Evolutionary conservation across 2,113 vertebrate species (phyloP).

Genomic region (Stegostoma tigrinum): DNA sequence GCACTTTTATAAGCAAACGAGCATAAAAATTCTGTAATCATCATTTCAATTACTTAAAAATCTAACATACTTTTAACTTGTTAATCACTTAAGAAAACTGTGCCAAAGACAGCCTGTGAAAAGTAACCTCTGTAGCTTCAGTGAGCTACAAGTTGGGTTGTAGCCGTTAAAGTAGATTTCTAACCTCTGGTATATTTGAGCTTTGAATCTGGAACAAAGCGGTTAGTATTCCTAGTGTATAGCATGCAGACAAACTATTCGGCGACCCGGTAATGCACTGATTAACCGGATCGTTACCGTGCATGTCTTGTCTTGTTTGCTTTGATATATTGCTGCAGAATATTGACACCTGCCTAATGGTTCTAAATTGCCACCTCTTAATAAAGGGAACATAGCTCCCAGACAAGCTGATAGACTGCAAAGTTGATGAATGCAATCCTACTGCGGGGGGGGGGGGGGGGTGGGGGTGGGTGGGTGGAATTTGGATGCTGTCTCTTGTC

Average conservation of each 20-base stretch:
- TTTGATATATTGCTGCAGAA: conserved; percentile 55
- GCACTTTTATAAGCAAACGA: background rate
- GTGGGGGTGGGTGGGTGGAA: conserved; percentile 56
- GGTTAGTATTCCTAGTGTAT: background rate
- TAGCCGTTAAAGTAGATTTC: background rate
- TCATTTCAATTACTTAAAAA: background rate
- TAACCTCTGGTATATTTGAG: background rate
- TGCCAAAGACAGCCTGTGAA: background rate
- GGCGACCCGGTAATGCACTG: background rate
- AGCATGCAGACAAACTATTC: background rate
- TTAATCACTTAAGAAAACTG: background rate
- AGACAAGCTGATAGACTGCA: conserved; percentile 54
- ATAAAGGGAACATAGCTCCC: conserved; percentile 60
- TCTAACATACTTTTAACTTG: background rate
- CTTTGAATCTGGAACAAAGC: background rate
- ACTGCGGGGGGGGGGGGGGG: conserved; percentile 65
- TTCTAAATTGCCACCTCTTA: conserved; percentile 61
- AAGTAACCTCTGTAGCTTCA: background rate
- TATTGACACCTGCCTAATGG: conserved; percentile 89
- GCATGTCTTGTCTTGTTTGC: conserved; percentile 50
- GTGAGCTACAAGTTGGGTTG: background rate
- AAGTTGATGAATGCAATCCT: conserved; percentile 68
- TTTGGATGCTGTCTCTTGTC: conserved; percentile 79
- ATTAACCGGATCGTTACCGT: conserved; percentile 39
- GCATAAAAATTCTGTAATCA: background rate